These are phyloP conservation scores for Cephus runcator DNA, from an alignment of 2,888 invertebrate species.

Conservation along the genomic window DNA sequence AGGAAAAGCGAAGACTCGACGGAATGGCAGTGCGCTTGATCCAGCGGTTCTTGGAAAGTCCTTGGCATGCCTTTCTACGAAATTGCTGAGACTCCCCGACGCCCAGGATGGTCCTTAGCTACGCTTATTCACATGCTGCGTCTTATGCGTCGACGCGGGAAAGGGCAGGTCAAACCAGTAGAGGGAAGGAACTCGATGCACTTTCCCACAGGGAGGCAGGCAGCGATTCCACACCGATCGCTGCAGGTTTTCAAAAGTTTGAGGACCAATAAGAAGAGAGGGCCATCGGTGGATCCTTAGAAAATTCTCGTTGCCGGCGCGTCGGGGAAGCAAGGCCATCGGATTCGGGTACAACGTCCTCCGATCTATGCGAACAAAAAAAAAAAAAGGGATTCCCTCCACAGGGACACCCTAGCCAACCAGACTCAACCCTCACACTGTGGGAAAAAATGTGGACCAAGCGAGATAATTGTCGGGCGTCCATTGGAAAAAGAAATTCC, in stretches of 20 bases:
- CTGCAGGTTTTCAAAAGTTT: not conserved
- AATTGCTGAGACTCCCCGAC: not conserved
- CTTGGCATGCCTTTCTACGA: not conserved
- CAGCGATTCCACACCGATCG: not conserved
- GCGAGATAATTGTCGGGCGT: slow-evolving; percentile 10
- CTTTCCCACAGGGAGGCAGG: not conserved
- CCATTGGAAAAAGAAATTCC: not conserved
- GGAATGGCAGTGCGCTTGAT: not conserved
- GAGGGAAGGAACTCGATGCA: not conserved
- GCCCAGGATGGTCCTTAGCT: not conserved
- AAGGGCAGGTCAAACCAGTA: not conserved
- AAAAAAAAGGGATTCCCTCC: not conserved
- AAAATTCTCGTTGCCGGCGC: not conserved
- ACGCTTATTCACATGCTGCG: not conserved
- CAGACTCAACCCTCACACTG: not conserved
- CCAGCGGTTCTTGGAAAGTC: not conserved
- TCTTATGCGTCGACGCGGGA: not conserved
- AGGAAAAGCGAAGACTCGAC: not conserved
- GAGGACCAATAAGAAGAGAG: not conserved
- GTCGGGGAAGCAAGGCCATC: slow-evolving; percentile 1
- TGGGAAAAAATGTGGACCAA: slow-evolving; percentile 20
- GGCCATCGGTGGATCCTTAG: not conserved
- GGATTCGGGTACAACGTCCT: slow-evolving; percentile 1
- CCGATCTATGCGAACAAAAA: not conserved
- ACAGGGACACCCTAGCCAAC: not conserved